These are phyloP conservation scores for Gymnoscopelus braueri DNA, from an alignment of 2,797 vertebrate genomes.

Conservation along the genomic window DNA sequence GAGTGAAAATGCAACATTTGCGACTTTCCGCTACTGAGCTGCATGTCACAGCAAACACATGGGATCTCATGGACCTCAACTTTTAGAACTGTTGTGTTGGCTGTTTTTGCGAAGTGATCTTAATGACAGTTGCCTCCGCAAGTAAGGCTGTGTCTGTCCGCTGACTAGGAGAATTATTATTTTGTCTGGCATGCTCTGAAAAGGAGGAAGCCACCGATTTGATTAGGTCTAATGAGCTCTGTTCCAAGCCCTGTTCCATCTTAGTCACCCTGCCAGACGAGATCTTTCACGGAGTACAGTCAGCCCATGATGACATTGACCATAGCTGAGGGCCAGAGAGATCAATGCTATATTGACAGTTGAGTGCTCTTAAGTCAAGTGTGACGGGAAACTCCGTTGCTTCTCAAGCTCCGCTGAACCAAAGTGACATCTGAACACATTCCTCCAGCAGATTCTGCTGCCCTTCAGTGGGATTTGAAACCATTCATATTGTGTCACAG, in stretches of 20 bases:
- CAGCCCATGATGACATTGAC: slow-evolving; percentile 12
- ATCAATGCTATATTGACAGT: slow-evolving; percentile 58
- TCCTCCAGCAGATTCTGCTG: not conserved
- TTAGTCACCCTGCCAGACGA: slow-evolving; percentile 27
- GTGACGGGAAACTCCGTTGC: slow-evolving; percentile 41
- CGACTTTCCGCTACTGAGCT: slow-evolving; percentile 17
- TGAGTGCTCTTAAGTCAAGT: slow-evolving; percentile 38
- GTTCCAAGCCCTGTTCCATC: slow-evolving; percentile 20
- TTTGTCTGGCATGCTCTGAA: slow-evolving; percentile 19
- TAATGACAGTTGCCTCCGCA: not conserved
- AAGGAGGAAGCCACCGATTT: slow-evolving; percentile 45
- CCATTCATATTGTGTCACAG: not conserved
- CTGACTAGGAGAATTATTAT: slow-evolving; percentile 14
- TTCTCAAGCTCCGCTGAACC: slow-evolving; percentile 19
- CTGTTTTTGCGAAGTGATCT: slow-evolving; percentile 9
- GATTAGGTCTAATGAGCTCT: slow-evolving; percentile 48
- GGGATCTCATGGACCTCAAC: not conserved
- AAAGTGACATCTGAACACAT: slow-evolving; percentile 12
- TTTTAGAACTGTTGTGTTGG: slow-evolving; percentile 6
- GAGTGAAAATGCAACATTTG: slow-evolving; percentile 32
- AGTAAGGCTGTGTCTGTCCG: not conserved
- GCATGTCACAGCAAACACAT: not conserved
- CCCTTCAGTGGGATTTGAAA: not conserved
- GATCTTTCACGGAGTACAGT: slow-evolving; percentile 38
- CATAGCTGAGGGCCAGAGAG: slow-evolving; percentile 26